phyloP scores from a whole-genome alignment of 2,888 invertebrate species.

The Lamellibrachia satsuma region DNA sequence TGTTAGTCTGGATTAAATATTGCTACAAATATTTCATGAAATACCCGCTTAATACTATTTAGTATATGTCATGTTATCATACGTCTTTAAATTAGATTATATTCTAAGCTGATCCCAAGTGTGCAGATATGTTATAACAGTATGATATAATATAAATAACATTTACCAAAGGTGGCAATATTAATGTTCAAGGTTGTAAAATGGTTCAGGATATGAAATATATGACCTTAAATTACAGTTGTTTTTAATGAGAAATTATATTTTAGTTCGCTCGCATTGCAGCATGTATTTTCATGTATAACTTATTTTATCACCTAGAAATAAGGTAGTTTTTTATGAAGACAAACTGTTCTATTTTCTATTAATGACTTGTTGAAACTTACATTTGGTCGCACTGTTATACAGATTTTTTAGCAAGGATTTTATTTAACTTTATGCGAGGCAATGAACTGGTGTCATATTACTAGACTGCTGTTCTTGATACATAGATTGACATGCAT shows the following conservation, averaged over 20 bases:
- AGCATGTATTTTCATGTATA: neutral
- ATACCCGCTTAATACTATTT: neutral
- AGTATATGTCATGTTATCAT: neutral
- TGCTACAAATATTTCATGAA: neutral
- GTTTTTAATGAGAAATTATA: neutral
- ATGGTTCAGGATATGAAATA: neutral
- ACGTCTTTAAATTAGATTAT: neutral
- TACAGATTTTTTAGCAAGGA: neutral
- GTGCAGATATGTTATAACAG: neutral
- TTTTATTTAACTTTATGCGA: no score
- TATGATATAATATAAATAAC: neutral
- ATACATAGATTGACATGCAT: neutral
- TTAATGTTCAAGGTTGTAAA: neutral
- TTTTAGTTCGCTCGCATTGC: neutral
- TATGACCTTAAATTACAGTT: no score
- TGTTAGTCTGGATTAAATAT: neutral
- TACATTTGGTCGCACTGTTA: neutral
- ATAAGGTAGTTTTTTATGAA: neutral
- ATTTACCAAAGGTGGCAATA: neutral
- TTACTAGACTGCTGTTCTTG: neutral
- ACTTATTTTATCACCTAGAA: neutral
- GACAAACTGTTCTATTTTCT: neutral
- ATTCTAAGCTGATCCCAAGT: neutral
- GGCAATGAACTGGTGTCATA: neutral
- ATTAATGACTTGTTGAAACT: neutral